Base-by-base conservation (phyloP, 35 echinoderm and acorn worm genomes). In the Ophioderma brevispina region DNA sequence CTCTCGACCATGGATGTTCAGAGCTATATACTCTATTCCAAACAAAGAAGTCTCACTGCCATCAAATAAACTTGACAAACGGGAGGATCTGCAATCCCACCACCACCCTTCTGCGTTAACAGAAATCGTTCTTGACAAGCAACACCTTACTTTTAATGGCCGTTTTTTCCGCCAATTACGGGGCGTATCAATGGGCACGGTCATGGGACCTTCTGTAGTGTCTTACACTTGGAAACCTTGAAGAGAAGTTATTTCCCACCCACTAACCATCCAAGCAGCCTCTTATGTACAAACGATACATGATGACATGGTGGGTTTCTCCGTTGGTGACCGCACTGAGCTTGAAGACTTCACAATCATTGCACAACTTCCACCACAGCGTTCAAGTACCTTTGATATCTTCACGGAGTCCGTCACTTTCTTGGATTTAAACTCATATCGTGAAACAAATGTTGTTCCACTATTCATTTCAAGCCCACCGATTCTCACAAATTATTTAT, bases 1-100 rank as follows among this genome's bases (percentile, higher is more conserved):
- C 76, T 92, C 5, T 87, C 86, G 32, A 86, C 90, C 1, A 86
- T 92, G 90, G 82, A 92, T 42, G 28, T 87, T 32, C 50, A 18
- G 40, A 81, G 1, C 35, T 91, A 6, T 92, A 92, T 40, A 86
- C 83, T 79, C 84, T 36, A 92, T 92, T 11, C 84, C 90, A 1
- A 35, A 33, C 35, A 19, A 78, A 85, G 33, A 59, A 23, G 15
- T 77, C 87, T 59, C 0, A 81, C 15, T 33, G 6, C 0, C 38
- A 80, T 64, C 64, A 17, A 38, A 3, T 89, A 3, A 40, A 89
- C 79, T 30, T 4, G 1, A 8, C 10, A 2, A 70, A 3, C 5
- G 41, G 41, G 5, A 8, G 5, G 41, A 70, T 2, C 2, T 25
- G 15, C 2, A 70, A 70, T 70, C 59, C 59, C 1, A 8, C 59